These are phyloP conservation scores for Cyanistes caeruleus DNA, from an alignment of 2,113 vertebrate species.

Conservation along the genomic window DNA sequence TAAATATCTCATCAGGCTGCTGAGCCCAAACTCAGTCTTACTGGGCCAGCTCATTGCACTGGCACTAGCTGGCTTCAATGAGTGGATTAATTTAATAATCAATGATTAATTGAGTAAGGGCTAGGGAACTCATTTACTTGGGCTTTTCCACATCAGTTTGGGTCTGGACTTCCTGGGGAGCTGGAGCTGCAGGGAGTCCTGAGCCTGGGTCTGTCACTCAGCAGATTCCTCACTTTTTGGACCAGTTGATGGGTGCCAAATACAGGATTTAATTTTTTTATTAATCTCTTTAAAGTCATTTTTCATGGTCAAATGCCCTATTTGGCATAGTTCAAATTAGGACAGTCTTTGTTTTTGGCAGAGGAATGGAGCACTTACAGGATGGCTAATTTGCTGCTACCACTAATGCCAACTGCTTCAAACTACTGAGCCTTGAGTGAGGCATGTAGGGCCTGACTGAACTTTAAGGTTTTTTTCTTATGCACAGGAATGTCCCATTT, in stretches of 20 bases:
- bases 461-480: background rate
- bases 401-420: background rate
- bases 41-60: background rate
- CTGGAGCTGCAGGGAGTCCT: background rate
- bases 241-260: background rate
- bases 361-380: background rate
- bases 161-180: background rate
- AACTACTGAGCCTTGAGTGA: background rate
- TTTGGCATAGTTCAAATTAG: conserved; percentile 18
- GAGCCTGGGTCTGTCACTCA: background rate
- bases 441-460: background rate
- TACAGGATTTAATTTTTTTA: background rate
- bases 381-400: background rate
- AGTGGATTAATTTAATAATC: background rate
- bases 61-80: background rate
- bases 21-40: background rate
- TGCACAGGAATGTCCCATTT: background rate
- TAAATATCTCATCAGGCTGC: background rate
- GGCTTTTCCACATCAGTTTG: background rate
- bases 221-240: background rate
- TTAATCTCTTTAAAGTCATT: background rate
- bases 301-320: conserved; percentile 19
- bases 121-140: background rate
- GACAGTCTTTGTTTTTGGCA: background rate
- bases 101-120: background rate